phyloP scores from a whole-genome alignment of 2,113 vertebrate species.

The Aplodontia rufa region DNA sequence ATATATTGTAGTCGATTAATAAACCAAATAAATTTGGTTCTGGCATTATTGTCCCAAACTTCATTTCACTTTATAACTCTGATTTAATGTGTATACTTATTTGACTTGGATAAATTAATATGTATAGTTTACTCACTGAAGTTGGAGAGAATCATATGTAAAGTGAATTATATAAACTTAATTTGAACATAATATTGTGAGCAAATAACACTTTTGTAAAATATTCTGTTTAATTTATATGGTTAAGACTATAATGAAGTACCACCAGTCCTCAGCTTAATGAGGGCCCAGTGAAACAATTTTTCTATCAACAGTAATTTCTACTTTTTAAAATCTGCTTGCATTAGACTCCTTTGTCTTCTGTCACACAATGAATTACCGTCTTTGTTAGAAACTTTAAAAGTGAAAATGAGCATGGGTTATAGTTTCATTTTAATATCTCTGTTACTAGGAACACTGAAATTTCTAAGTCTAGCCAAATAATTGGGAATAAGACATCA shows the following conservation, averaged over 20 bases:
- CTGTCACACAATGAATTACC: not conserved
- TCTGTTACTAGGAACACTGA: not conserved
- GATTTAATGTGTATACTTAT: slow-evolving; percentile 12
- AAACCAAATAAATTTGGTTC: not conserved
- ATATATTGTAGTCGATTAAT: slow-evolving; percentile 14
- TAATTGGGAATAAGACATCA: not conserved
- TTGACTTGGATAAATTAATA: slow-evolving; percentile 6
- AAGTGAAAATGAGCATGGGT: not conserved
- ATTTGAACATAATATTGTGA: slow-evolving; percentile 16
- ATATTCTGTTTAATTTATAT: slow-evolving; percentile 20
- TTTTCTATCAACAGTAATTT: not conserved
- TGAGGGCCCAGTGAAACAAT: not conserved
- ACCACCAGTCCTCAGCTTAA: not conserved
- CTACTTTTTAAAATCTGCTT: not conserved
- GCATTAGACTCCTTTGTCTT: not conserved
- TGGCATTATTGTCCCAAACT: slow-evolving; percentile 2
- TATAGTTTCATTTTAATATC: not conserved
- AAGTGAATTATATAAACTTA: slow-evolving; percentile 6
- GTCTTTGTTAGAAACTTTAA: not conserved
- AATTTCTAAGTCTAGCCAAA: slow-evolving; percentile 37
- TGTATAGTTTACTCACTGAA: not conserved
- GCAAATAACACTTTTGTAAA: not conserved
- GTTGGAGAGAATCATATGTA: not conserved
- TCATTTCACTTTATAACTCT: slow-evolving; percentile 35
- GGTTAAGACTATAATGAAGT: not conserved